Evolutionary conservation across 1,140 invertebrate genomes (phyloP).

Genomic region (Euura saliciscinereae): DNA sequence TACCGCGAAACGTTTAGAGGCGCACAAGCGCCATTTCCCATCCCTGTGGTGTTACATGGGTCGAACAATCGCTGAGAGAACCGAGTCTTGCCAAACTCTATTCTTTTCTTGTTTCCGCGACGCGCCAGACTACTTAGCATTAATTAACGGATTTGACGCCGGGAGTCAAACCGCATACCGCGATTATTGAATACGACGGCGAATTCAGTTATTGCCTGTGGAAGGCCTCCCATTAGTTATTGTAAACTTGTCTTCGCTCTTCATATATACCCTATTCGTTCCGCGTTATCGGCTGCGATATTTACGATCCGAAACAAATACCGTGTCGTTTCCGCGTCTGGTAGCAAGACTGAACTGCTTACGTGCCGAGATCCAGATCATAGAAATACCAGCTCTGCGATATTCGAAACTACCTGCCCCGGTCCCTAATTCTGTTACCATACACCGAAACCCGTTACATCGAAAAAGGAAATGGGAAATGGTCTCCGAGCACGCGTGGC

Average conservation of each 20-base stretch:
- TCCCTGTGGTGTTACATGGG: background rate
- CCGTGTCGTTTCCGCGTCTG: background rate
- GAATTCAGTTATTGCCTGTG: background rate
- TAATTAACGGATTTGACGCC: background rate
- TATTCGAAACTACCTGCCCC: background rate
- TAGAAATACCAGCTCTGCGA: background rate
- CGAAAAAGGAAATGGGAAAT: too few relatives aligned
- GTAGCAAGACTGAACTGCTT: background rate
- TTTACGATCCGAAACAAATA: background rate
- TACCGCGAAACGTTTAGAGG: conserved; percentile 3
- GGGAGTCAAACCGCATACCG: background rate
- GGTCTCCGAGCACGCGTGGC: too few relatives aligned
- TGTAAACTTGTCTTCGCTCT: background rate
- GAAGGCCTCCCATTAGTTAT: background rate
- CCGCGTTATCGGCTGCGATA: background rate
- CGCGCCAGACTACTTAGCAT: background rate
- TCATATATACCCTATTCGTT: background rate
- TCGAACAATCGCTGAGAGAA: background rate
- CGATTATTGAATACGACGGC: background rate
- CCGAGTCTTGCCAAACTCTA: background rate
- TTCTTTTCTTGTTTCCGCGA: background rate
- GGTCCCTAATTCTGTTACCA: background rate
- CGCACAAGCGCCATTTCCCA: background rate
- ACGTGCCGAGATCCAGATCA: background rate
- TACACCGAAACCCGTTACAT: background rate